Conservation (phyloP, 1,140 invertebrate species). For the Mya arenaria region DNA sequence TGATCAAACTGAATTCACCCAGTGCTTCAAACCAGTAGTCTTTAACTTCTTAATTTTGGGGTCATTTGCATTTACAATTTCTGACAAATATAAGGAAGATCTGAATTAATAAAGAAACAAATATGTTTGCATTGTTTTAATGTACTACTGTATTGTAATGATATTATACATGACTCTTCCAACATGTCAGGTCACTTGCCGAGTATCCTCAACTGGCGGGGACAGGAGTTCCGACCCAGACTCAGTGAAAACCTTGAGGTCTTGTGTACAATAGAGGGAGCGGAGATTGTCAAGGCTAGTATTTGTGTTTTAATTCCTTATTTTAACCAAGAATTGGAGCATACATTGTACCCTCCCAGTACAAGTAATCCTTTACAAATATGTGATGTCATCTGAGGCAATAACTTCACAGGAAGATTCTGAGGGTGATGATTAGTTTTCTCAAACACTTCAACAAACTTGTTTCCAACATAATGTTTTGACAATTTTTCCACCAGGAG, state of each 20-base stretch:
- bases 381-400: constrained; percentile 88
- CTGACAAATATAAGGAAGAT: too few relatives aligned
- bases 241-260: constrained; percentile 92
- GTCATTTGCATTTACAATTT: too few relatives aligned
- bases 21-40: too few relatives aligned
- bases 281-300: constrained; percentile 95
- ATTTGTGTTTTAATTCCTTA: too few relatives aligned
- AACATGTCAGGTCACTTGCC: constrained; percentile 88
- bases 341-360: too few relatives aligned
- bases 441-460: too few relatives aligned
- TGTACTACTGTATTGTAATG: background rate
- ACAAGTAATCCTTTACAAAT: background rate
- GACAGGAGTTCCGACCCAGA: constrained; percentile 85
- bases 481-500: too few relatives aligned
- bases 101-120: too few relatives aligned
- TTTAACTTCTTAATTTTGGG: too few relatives aligned
- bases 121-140: background rate
- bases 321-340: too few relatives aligned
- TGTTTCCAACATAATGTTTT: too few relatives aligned
- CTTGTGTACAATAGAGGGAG: constrained; percentile 90
- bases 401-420: constrained; percentile 88
- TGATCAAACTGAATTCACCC: too few relatives aligned
- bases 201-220: constrained; percentile 94
- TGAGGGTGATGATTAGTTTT: constrained; percentile 96
- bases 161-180: background rate